Conservation (phyloP, 2,113 vertebrate genomes). For the Galemys pyrenaicus region DNA sequence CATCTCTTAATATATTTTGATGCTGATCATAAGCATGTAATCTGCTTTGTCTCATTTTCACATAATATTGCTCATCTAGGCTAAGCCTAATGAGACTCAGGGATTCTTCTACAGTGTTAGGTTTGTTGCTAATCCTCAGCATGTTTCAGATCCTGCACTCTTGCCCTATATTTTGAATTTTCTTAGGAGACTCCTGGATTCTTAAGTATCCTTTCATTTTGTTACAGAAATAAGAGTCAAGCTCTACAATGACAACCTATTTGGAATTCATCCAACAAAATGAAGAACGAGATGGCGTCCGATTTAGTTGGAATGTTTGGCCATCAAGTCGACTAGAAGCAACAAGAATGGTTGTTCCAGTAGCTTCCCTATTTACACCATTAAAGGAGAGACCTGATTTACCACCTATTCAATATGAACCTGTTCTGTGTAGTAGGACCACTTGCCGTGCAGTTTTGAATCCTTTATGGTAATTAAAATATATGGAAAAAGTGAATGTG, state of each 20-base stretch:
- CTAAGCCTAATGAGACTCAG: too few species aligned
- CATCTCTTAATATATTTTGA: too few species aligned
- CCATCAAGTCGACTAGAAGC: slow-evolving; percentile 98
- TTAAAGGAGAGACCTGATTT: slow-evolving; percentile 94
- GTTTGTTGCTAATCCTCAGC: too few species aligned
- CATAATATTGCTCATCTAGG: too few species aligned
- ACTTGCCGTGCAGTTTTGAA: slow-evolving; percentile 97
- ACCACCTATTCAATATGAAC: slow-evolving; percentile 98
- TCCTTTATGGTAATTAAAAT: slow-evolving; percentile 92
- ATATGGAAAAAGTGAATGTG: neutral
- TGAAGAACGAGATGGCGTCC: slow-evolving; percentile 96
- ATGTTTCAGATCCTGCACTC: too few species aligned
- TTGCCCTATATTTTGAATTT: neutral
- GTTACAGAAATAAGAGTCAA: slow-evolving; percentile 77
- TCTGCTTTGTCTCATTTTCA: too few species aligned
- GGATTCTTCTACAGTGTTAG: too few species aligned
- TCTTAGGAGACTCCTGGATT: slow-evolving; percentile 28
- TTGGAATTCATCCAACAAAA: slow-evolving; percentile 98
- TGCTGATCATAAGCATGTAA: too few species aligned
- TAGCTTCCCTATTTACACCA: slow-evolving; percentile 93
- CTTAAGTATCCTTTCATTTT: slow-evolving; percentile 59
- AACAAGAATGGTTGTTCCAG: slow-evolving; percentile 97
- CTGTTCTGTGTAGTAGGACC: slow-evolving; percentile 96
- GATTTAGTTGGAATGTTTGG: slow-evolving; percentile 99
- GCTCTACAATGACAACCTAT: slow-evolving; percentile 93